Percentiles rank a stretch among this genome's conserved stretches.
Conservation (phyloP, 2,888 invertebrate genomes). For the Morinoia aosen region DNA sequence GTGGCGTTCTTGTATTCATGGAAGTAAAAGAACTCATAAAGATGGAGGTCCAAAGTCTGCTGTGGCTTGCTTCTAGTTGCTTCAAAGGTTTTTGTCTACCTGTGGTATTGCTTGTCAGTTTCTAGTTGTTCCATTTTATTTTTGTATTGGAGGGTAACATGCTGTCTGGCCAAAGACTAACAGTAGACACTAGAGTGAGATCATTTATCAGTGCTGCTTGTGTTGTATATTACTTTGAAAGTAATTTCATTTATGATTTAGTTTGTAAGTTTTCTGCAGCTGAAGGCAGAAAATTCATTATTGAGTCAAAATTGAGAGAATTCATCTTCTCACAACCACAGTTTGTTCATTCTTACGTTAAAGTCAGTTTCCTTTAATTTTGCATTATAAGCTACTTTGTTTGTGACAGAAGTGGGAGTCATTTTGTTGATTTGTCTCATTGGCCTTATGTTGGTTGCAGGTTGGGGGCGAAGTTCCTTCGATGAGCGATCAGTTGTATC, state of each 20-base stretch:
- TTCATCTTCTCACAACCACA: background rate
- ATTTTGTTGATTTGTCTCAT: conserved; percentile 1
- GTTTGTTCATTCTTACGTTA: background rate
- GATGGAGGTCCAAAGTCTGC: background rate
- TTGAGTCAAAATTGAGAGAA: background rate
- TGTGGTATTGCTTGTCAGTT: background rate
- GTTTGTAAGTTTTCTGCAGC: background rate
- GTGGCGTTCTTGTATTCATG: background rate
- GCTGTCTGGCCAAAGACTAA: background rate
- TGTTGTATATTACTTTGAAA: background rate
- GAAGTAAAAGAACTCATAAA: background rate
- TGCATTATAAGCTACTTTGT: background rate
- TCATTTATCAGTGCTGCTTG: background rate
- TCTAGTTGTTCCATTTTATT: background rate
- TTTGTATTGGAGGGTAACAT: background rate
- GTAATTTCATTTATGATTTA: background rate
- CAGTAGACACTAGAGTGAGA: background rate
- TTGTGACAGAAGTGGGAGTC: background rate
- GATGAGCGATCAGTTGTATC: background rate
- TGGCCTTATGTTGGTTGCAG: conserved; percentile 25
- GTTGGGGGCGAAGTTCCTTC: background rate
- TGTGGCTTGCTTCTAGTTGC: background rate
- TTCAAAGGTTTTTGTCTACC: background rate
- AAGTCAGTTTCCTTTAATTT: background rate
- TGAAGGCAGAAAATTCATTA: background rate